A percentile compares a stretch with the other conserved stretches of the same genome.
phyloP scores from a whole-genome alignment of 2,797 vertebrate genomes.

The Lacerta bilineata region DNA sequence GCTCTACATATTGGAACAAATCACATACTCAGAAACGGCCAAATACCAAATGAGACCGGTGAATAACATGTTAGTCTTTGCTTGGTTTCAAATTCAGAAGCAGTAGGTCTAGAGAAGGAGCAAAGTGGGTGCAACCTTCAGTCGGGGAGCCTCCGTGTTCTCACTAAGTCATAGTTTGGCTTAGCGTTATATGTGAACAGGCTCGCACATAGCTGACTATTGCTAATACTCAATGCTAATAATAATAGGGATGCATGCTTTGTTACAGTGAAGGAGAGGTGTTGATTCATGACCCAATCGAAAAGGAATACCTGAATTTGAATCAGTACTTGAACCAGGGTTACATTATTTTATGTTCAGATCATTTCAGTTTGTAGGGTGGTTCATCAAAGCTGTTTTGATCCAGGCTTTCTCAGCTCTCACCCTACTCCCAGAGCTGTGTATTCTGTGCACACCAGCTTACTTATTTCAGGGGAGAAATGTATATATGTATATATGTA shows the following conservation, averaged over 20 bases:
- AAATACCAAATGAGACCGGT: no score
- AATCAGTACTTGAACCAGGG: not conserved
- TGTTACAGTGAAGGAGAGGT: constrained; percentile 1
- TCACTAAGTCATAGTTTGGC: no score
- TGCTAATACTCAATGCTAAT: not conserved
- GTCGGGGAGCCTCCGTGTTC: no score
- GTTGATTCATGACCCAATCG: constrained; percentile 12
- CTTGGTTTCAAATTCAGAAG: no score
- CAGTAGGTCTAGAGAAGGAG: no score
- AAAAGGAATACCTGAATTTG: constrained; percentile 18
- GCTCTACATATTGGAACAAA: no score
- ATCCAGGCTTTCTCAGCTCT: not conserved
- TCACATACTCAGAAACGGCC: no score
- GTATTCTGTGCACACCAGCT: not conserved
- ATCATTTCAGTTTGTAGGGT: constrained; percentile 1
- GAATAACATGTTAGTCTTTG: no score
- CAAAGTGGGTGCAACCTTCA: no score
- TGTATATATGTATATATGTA: not conserved
- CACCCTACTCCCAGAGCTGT: not conserved
- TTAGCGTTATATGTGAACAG: no score
- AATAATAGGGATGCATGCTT: not conserved
- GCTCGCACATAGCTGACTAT: no score
- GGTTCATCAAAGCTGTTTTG: not conserved
- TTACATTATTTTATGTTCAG: not conserved
- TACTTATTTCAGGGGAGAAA: constrained; percentile 11